Conservation (phyloP, 1,140 invertebrate genomes). For the Drosophila miranda region DNA sequence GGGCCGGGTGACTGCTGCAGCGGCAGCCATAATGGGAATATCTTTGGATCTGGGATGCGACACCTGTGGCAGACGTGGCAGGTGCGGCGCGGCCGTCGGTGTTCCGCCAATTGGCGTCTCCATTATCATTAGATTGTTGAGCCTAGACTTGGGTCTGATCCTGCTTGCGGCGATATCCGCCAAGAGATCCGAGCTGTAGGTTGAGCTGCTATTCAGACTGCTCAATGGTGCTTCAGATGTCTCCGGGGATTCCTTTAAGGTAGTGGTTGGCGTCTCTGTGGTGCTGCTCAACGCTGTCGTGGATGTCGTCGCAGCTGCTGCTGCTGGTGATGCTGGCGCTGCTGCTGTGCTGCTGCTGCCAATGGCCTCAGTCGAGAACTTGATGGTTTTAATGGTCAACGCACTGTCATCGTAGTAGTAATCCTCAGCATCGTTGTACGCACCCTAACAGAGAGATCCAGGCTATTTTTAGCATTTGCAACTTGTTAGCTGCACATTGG, state of each 20-base stretch:
- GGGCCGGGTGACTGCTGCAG: slow-evolving; percentile 21
- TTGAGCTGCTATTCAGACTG: slow-evolving; percentile 4
- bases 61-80: slow-evolving; percentile 4
- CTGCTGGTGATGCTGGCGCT: slow-evolving; percentile 26
- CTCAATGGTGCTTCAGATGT: too few relatives aligned
- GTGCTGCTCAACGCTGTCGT: background rate
- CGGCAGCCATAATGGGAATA: slow-evolving; percentile 31
- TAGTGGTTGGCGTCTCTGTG: background rate
- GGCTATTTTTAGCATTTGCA: slow-evolving; percentile 61
- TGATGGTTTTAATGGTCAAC: slow-evolving; percentile 76
- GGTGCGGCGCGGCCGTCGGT: slow-evolving; percentile 1
- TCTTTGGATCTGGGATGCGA: slow-evolving; percentile 55
- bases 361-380: slow-evolving; percentile 45
- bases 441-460: slow-evolving; percentile 54
- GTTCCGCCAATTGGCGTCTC: slow-evolving; percentile 43
- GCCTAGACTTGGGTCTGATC: slow-evolving; percentile 34
- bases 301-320: slow-evolving; percentile 10
- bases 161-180: slow-evolving; percentile 50
- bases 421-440: slow-evolving; percentile 70
- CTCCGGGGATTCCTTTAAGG: too few relatives aligned
- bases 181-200: slow-evolving; percentile 55
- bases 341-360: slow-evolving; percentile 17
- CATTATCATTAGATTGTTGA: slow-evolving; percentile 64
- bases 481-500: too few relatives aligned
- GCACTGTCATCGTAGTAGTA: slow-evolving; percentile 80